Base-by-base conservation (phyloP, 1,140 invertebrate species). In the Solen grandis region DNA sequence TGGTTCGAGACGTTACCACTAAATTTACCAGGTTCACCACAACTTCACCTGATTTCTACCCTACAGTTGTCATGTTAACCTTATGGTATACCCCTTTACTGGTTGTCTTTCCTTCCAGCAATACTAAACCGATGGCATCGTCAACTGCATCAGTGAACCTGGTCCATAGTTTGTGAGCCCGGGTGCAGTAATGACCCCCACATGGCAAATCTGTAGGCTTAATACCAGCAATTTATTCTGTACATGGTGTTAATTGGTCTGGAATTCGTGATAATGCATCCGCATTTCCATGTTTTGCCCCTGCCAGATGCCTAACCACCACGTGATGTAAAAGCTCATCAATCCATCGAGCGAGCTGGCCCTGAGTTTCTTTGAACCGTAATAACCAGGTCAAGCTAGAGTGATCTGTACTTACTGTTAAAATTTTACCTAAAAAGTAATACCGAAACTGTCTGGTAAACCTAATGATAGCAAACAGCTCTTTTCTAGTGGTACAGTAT, bases 401-500 rank as follows among this genome's bases (percentile, higher is more conserved):
- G 41, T 83, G 74, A 27, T 83, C 74, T 10, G 74, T 82, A 10
- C 65, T n/a, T 5, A 82, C 27, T 19, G 31, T 65, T 10, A 82
- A 82, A 5, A 46, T 36, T 5, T 35, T 55, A 4, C 62, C 72
- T 0, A 68, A 35, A 2, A 62, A 27, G 38, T 75, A 82, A 36
- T 78, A 60, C 31, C 65, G 3, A 54, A 54, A 81, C 13, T 81
- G 79, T 14, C 62, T 46, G 10, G 73, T 77, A 41, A 82, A 77
- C 14, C 35, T 68, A 13, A 82, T 41, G 14, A 82, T 63, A 27
- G 80, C 73, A 41, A 78, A 31, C 22, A 70, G 31, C 16, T 82
- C 73, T 29, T 72, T 69, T 4, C 46, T 27, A 19, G 81, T 82
- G 5, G 50, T 68, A 41, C 63, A 68, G 33, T 41, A 52, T n/a